Evolutionary conservation across 92 coral and sea anemone species (phyloP), one percentile per base, ranked within the genome.

Genomic region (Zoanthus sansibaricus): DNA sequence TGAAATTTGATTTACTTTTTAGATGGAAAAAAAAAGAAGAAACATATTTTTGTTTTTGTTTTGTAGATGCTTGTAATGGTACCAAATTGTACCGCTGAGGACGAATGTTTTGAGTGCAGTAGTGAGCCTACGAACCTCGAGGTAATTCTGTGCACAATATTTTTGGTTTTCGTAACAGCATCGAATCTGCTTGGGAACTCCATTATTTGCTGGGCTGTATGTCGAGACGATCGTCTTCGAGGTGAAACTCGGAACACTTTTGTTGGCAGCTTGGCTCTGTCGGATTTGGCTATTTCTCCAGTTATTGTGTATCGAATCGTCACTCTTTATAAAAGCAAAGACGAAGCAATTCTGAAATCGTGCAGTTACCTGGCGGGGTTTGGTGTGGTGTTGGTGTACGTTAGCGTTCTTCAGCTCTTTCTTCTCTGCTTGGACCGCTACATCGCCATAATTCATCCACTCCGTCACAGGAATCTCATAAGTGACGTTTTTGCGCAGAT

Each of bases 351-450:
- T 17, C 15, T 42, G 30, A 15, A 44, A 2, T 79, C 73, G 44
- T 91, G 94, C 71, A 45, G 14, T 1, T 78, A 69, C 31, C 55
- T 88, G 32, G 49, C 90, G 12, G 82, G 78, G 1, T 20, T 72
- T 10, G 1, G 83, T 7, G 84, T 86, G 9, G 74, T 67, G 0
- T 12, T 80, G 45, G 18, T 54, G 3, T 91, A 88, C 47, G 45
- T 70, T 5, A 76, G 52, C 51, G 69, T 91, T 10, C 74, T 85
- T 0, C 90, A 88, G 42, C 83, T 91, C 52, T 37, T 75, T 32
- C 54, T 69, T 9, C 66, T 91, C 79, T 77, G 87, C 25, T 47
- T 76, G 58, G 94, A 91, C 56, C 94, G 94, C 20, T 88, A 75
- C 30, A 75, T 91, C 11, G 86, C 83, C 0, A 80, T 91, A 9